Evolutionary conservation across 2,113 vertebrate species (phyloP), one percentile per base, ranked within the genome.

Genomic region (Columbina picui): DNA sequence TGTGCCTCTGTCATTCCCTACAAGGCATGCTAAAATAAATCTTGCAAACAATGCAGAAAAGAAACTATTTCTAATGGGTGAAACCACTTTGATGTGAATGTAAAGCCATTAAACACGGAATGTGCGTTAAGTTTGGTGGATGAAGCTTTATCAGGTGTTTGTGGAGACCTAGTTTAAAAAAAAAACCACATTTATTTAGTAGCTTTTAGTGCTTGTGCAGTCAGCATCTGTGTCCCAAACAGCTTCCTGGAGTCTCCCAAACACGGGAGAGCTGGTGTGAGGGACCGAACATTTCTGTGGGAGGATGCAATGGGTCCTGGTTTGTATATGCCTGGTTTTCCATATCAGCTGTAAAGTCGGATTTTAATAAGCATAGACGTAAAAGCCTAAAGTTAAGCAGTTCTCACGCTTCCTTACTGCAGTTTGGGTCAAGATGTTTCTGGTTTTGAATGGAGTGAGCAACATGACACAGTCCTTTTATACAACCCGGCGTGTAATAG

Each of bases 1-100:
- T 95, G 95, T 96, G 94, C 92, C 84, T 94, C 97, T 97, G 81
- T 97, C 80, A 84, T 94, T 96, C 76, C 92, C 19, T 93, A 93
- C 73, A 95, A 92, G 94, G 92, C 93, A 94, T 86, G 91, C 96
- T 96, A 94, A 95, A 97, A 94, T 93, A 85, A 94, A 92, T 93
- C 65, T 59, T 95, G 89, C 82, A 90, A 83, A 95, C 93, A 89
- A 47, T 94, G 84, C 96, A 74, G 76, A 92, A 95, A 90, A 76
- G 89, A 92, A 96, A 94, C 38, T 39, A 25, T 85, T 93, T 91
- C 68, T 78, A 30, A 87, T 61, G 84, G 53, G 49, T 94, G 82
- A 90, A 94, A 75, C 52, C 39, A 26, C 90, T 96, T 95, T 34
- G 80, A 69, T 95, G 89, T 96, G 94, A 96, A 82, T 92, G 84